Base-by-base conservation (phyloP, 2,113 vertebrate species). In the Callopanchax toddi region DNA sequence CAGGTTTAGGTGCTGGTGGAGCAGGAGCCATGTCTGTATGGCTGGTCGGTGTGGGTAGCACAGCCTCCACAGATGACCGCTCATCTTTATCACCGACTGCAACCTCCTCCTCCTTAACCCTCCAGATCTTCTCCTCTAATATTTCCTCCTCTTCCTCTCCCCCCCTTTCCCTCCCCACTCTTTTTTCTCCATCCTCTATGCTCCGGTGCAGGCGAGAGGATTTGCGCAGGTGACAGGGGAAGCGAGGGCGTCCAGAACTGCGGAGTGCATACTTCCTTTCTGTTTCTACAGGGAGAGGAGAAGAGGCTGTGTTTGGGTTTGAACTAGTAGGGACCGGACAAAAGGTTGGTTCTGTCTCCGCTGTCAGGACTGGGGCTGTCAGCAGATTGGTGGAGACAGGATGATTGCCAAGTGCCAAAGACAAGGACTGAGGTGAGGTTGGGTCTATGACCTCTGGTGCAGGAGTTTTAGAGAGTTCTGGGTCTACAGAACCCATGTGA, bases 231-330 rank as follows among this genome's bases (percentile, higher is more conserved):
- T 96, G 94, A 84, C 96, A 96, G 46, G 96, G 93, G 66, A 97
- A 96, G 78, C 96, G 96, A 81, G 97, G 96, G 76, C 96, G 95
- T 60, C 97, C 96, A 7, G 95, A 96, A 87, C 96, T 95, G 75
- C 97, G 93, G 71, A 98, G 91, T 50, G 96, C 95, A 11, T 97
- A 97, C 87, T 98, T 98, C 83, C 94, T 91, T 73, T 93, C 92
- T 46, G 84, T 83, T 59, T 93, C 92, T 1, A 87, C 72, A 5
- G 86, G 87, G 13, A 76, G 70, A 78, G 86, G 37, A 39, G 80
- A 75, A 40, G 80, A 71, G 42, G 25, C 70, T 22, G 65, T 34
- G 44, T 74, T 79, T 48, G 62, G 64, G 72, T 67, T 88, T 53
- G 71, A 70, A 59, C 71, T 69, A 42, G 62, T 32, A 13, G 82